These are phyloP conservation scores for Choloepus didactylus DNA, from an alignment of 2,797 vertebrate genomes.

Conservation along the genomic window DNA sequence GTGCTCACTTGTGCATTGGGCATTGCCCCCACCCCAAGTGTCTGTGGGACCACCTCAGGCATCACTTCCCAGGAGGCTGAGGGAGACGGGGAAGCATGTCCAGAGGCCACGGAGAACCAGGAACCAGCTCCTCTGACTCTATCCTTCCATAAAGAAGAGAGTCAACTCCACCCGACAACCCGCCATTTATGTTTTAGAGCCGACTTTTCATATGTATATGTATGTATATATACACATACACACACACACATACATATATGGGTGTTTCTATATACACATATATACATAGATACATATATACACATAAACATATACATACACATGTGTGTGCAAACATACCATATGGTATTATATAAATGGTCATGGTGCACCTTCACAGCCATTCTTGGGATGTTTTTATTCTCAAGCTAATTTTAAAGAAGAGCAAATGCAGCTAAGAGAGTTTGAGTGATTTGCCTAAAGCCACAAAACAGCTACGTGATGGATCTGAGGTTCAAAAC, in stretches of 20 bases:
- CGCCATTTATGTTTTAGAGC: background rate
- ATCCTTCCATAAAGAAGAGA: background rate
- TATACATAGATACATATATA: too few relatives aligned
- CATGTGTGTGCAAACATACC: background rate
- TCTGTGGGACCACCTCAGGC: background rate
- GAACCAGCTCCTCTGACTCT: background rate
- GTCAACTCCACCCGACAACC: background rate
- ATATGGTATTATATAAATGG: background rate
- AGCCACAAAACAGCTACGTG: background rate
- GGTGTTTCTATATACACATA: too few relatives aligned
- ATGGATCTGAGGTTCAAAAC: background rate
- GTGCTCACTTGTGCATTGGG: too few relatives aligned
- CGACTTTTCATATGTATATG: background rate
- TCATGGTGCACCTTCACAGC: background rate
- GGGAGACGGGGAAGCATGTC: background rate
- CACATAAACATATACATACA: too few relatives aligned
- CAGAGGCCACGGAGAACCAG: background rate
- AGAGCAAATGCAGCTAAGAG: background rate
- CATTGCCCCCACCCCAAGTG: rapidly evolving
- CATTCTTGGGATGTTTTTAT: background rate
- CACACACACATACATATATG: too few relatives aligned
- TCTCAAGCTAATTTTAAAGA: background rate
- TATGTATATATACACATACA: too few relatives aligned
- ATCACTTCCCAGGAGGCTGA: background rate
- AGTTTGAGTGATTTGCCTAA: background rate